Evolutionary conservation across 1,140 invertebrate species (phyloP), one percentile per base, ranked within the genome.

Genomic region (Pseudachorutes palmiensis): DNA sequence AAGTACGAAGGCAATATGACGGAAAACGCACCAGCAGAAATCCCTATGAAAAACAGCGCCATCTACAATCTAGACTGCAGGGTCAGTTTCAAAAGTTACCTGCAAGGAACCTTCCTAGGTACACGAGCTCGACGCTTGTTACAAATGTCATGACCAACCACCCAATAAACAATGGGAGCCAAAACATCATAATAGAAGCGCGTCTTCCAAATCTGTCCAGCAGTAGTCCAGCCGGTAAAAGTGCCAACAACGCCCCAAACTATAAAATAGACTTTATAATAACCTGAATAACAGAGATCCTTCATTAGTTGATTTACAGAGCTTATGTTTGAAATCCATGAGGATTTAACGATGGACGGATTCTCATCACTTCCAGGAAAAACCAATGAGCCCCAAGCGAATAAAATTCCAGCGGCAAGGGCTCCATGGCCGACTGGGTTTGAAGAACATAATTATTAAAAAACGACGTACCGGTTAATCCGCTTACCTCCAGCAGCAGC

Each of bases 1-100:
- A 85, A 75, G 70, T 86, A 86, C 67, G 85, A 79, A 0, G 84
- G 84, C 36, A 74, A 75, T 36, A 74, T 74, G 5, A 79, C 76
- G 14, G 76, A 30, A n/a, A 57, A 61, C 32, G 36, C 36, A 31
- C 64, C 70, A 26, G 19, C 65, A 32, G n/a, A 49, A 24, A 70
- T 33, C 26, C 90, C 71, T 70, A 30, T 14, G 24, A 55, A 14
- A 14, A 16, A 16, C 24, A 16, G 24, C 5, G 24, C 12, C 9
- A 55, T 16, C 5, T 5, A 16, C 5, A 14, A 16, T 19, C 5
- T 55, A 24, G 5, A 55, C 24, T 55, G 5, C 9, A 55, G 3
- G 9, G 9, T 24, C 51, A 12, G 51, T 26, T 14, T 5, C 51
- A 14, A 24, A 22, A 14, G 24, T 19, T 55, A 55, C 51, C 51